Percentiles rank a stretch among this genome's conserved stretches.
Conservation (phyloP, 2,797 vertebrate genomes). For the Nannoperca obscura region DNA sequence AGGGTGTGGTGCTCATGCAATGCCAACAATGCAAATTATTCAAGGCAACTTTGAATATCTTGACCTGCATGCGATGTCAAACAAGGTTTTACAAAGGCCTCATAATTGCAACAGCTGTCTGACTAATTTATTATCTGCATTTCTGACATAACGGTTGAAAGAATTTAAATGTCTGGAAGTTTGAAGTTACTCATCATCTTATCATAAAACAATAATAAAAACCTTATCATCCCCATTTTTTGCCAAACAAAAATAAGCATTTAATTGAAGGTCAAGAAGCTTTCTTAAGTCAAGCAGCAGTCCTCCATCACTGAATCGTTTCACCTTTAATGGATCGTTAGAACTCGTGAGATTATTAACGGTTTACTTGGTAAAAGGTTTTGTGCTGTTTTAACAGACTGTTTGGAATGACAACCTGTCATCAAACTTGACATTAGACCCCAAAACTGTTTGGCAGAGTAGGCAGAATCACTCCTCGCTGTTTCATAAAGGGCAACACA, state of each 20-base stretch:
- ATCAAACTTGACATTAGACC: neutral
- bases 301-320: constrained; percentile 5
- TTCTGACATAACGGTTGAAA: neutral
- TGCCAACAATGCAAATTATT: constrained; percentile 53
- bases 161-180: neutral
- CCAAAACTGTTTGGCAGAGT: neutral
- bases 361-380: neutral
- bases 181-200: neutral
- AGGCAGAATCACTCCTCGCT: neutral
- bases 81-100: constrained; percentile 7
- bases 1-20: constrained; percentile 28
- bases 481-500: neutral
- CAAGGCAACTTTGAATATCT: constrained; percentile 12
- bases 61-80: neutral
- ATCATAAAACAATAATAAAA: neutral
- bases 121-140: neutral
- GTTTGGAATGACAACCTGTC: neutral
- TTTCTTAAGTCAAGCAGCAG: neutral
- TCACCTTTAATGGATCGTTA: neutral
- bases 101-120: neutral
- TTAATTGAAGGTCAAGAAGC: neutral
- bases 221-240: neutral
- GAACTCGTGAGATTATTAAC: neutral
- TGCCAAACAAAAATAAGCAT: neutral
- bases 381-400: neutral